Evolutionary conservation across 2,888 invertebrate genomes (phyloP), one percentile per base, ranked within the genome.

Genomic region (Tetropium fuscum): DNA sequence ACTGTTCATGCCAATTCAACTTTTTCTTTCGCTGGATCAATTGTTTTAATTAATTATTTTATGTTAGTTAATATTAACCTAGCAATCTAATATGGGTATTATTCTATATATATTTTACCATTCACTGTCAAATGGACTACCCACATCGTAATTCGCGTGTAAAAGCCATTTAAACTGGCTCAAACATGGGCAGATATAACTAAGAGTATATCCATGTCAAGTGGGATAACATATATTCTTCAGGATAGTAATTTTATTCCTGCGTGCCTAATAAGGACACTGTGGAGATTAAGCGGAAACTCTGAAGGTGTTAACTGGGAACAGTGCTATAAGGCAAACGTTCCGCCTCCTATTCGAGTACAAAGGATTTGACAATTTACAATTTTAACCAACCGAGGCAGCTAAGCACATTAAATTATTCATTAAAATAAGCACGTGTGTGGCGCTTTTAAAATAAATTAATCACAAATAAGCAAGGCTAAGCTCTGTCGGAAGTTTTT

Each of bases 251-350:
- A 36, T 36, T 47, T 36, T 34, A 20, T 34, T 47, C 30, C 48
- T 15, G 20, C 20, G 11, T 20, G 36, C 48, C 36, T 48, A 48
- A 48, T 48, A 48, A 48, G 48, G 36, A 19, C 48, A 34, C 36
- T 25, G 22, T n/a, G 48, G 15, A 48, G 36, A 48, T 48, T 48
- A 48, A 20, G n/a, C 7, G 15, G 48, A 15, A 10, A 48, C 48
- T 22, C 22, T 16, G 36, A 36, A 48, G 48, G 48, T 48, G 48
- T 48, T 34, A 48, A 13, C 38, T n/a, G 22, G 15, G 36, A 48
- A 36, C 36, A 36, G 36, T 48, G 30, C 16, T 11, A 8, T 22
- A n/a, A 36, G 22, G 48, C 34, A 19, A 30, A 34, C 13, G 20
- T 48, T 36, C 15, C 44, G 6, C 25, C 8, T 41, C 20, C 6